Conservation (phyloP, 2,888 invertebrate genomes). For the Heliconius aoede region DNA sequence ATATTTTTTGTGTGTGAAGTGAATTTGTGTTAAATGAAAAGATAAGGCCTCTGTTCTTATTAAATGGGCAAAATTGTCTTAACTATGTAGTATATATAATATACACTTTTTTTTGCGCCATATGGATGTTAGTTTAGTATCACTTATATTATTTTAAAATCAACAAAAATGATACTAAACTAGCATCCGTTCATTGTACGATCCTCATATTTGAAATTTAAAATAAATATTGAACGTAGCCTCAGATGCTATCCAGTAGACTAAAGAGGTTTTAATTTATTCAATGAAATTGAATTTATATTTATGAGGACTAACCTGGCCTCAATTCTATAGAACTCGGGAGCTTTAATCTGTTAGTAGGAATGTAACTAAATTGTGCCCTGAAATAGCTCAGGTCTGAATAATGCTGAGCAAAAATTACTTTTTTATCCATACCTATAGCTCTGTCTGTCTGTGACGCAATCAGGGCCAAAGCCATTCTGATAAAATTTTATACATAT, state of each 20-base stretch:
- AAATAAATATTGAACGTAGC: conserved; percentile 14
- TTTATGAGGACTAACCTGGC: conserved; percentile 25
- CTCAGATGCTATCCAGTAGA: conserved; percentile 15
- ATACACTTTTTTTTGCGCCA: too few relatives aligned
- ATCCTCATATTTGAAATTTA: conserved; percentile 8
- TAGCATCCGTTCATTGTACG: conserved; percentile 8
- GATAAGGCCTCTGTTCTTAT: too few relatives aligned
- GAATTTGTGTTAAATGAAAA: too few relatives aligned
- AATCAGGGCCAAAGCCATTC: too few relatives aligned
- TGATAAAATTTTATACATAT: too few relatives aligned
- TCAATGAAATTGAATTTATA: conserved; percentile 28
- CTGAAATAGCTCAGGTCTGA: neutral
- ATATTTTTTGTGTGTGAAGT: too few relatives aligned
- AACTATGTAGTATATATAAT: too few relatives aligned
- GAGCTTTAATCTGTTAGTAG: conserved; percentile 19
- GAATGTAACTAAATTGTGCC: conserved; percentile 10
- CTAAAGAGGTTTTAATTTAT: conserved; percentile 27
- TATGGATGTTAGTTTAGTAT: too few relatives aligned
- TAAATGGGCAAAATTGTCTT: too few relatives aligned
- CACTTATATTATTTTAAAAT: conserved; percentile 1
- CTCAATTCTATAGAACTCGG: conserved; percentile 17
- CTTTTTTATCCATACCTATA: too few relatives aligned
- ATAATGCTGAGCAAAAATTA: neutral
- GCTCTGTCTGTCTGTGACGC: too few relatives aligned
- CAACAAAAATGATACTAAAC: conserved; percentile 15